Conservation (phyloP, 2,888 invertebrate species). For the Julus scandinavius region DNA sequence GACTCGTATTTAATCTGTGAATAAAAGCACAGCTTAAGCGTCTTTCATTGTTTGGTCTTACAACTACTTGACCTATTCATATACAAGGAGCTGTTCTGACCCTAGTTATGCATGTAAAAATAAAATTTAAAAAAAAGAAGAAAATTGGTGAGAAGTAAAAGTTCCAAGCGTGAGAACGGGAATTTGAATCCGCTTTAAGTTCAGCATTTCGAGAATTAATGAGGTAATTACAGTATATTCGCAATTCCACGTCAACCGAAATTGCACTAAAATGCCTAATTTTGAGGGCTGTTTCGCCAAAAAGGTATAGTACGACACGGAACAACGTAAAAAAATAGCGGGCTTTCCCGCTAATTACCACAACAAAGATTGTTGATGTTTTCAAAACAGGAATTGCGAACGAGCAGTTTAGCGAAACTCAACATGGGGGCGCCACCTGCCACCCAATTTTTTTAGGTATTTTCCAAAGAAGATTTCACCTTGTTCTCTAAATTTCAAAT, state of each 20-base stretch:
- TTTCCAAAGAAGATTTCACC: constrained; percentile 25
- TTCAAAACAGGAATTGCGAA: not conserved
- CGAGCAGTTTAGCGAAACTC: not conserved
- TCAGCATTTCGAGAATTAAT: not conserved
- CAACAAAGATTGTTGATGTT: constrained; percentile 14
- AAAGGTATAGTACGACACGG: not conserved
- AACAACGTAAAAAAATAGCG: constrained; percentile 6
- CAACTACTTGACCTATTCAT: too few species aligned
- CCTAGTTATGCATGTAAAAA: too few species aligned
- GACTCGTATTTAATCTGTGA: too few species aligned
- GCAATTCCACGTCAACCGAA: not conserved
- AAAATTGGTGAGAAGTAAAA: constrained; percentile 2
- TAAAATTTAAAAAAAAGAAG: too few species aligned
- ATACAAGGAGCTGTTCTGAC: too few species aligned
- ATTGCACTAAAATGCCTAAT: not conserved
- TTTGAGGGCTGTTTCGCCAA: not conserved
- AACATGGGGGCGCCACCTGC: constrained; percentile 10
- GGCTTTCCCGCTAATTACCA: constrained; percentile 33
- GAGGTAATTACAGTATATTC: not conserved
- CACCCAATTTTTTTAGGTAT: not conserved
- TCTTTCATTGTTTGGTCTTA: too few species aligned
- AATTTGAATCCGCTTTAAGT: not conserved
- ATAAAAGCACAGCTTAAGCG: too few species aligned
- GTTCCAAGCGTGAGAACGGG: not conserved
- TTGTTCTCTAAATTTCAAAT: constrained; percentile 21